A percentile compares a stretch with the other conserved stretches of the same genome.
phyloP scores from a whole-genome alignment of 1,140 invertebrate species.

The Amyelois transitella region DNA sequence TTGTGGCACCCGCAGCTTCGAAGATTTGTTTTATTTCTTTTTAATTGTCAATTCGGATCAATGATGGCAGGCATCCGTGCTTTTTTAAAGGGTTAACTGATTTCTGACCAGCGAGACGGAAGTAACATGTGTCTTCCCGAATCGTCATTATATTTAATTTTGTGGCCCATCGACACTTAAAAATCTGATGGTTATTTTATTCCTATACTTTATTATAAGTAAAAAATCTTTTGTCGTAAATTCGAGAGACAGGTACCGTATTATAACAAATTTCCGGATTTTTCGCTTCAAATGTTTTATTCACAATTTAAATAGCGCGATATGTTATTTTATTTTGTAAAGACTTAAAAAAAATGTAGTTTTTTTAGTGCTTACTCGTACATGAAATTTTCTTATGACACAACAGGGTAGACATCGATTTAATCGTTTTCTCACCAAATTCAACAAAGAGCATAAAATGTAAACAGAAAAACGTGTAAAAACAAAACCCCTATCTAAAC shows the following conservation, averaged over 20 bases:
- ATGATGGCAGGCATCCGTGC: slow-evolving; percentile 31
- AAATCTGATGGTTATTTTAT: not conserved
- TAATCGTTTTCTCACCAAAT: not conserved
- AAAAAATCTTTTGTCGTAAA: not conserved
- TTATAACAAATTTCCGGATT: too few species aligned
- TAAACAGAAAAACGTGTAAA: not conserved
- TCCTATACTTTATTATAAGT: not conserved
- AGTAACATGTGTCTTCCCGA: slow-evolving; percentile 61
- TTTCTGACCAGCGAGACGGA: slow-evolving; percentile 58
- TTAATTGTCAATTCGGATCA: slow-evolving; percentile 58
- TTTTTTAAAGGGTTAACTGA: slow-evolving; percentile 50
- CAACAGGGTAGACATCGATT: not conserved
- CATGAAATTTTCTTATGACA: not conserved
- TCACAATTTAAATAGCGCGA: too few species aligned
- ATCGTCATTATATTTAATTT: slow-evolving; percentile 62
- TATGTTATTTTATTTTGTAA: too few species aligned
- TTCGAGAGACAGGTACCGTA: not conserved
- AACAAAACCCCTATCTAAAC: not conserved
- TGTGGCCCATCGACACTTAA: slow-evolving; percentile 30
- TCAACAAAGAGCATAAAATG: not conserved
- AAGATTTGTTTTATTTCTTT: slow-evolving; percentile 73
- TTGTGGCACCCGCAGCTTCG: slow-evolving; percentile 38
- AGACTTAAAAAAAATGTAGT: too few species aligned
- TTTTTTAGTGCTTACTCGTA: too few species aligned
- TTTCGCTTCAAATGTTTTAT: too few species aligned